Evolutionary conservation across 1,140 invertebrate genomes (phyloP), one percentile per base, ranked within the genome.

Genomic region (Drosophila ambigua): DNA sequence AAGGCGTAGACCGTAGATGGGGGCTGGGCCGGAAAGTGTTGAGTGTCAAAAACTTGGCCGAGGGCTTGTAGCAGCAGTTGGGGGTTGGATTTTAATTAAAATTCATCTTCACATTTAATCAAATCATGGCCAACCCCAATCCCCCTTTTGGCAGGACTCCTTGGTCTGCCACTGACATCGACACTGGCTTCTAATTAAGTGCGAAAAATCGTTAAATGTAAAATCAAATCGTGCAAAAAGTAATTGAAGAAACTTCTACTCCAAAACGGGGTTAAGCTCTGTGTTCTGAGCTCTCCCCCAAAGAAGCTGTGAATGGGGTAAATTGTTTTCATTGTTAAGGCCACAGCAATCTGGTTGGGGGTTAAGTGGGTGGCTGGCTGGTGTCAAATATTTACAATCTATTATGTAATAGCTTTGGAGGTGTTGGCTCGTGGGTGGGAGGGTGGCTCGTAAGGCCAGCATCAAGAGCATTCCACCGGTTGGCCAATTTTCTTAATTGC

Each of bases 21-120:
- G 16, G 16, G 44, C 13, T 8, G 75, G 52, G 49, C 59, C 76
- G 48, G 63, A 72, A 62, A 39, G 43, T 31, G 46, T 4, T 9
- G 41, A 43, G 23, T 57, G 54, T 41, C 41, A 43, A 57, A 57
- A 43, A 57, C 24, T 41, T 57, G 59, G 59, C 9, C n/a, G 5
- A 16, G 13, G 15, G 16, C 4, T 31, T 13, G 23, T 16, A 23
- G 26, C 52, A 39, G 20, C 13, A 54, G 71, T 45, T 54, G 78
- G 66, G 64, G 66, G 64, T 11, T 39, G 65, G 87, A 85, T 91
- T 91, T 91, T 91, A 91, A 91, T 91, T 91, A 91, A 91, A 91
- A 91, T 91, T 91, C 90, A 91, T 91, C 90, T 91, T 90, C 90
- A 91, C 90, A 90, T 90, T 91, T 91, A 91, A 91, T 91, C 90